Evolutionary conservation across 1,140 invertebrate species (phyloP).

Genomic region (Zaprionus nigranus): DNA sequence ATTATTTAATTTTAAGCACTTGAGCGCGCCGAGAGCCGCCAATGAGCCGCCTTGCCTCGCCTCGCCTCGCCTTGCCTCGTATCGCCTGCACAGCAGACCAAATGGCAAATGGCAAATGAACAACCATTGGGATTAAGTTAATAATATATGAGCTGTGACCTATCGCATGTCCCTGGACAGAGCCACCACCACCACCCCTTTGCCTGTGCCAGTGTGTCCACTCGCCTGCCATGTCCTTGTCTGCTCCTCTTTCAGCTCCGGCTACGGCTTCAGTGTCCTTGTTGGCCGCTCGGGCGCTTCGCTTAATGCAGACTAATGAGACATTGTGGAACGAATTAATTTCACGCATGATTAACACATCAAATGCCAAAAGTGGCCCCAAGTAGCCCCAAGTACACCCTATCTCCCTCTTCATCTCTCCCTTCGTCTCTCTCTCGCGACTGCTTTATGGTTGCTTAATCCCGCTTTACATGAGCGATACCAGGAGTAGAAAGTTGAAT

Average conservation of each 20-base stretch:
- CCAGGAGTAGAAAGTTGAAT: neutral
- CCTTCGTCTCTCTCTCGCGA: neutral
- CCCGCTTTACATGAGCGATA: no score
- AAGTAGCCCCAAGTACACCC: neutral
- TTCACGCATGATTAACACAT: constrained; percentile 84
- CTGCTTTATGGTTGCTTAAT: neutral
- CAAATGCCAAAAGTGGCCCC: constrained; percentile 61
- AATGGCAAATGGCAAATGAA: constrained; percentile 47
- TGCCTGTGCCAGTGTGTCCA: constrained; percentile 24
- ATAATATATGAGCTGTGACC: constrained; percentile 78
- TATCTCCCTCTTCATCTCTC: neutral
- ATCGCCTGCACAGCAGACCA: constrained; percentile 18
- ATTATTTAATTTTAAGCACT: constrained; percentile 84
- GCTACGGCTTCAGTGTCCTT: constrained; percentile 12
- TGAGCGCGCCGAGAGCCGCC: constrained; percentile 72
- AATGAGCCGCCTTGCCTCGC: constrained; percentile 53
- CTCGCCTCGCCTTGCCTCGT: neutral
- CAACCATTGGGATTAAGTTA: constrained; percentile 77
- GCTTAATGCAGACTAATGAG: constrained; percentile 83
- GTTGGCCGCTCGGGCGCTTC: constrained; percentile 62
- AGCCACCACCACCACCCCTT: neutral
- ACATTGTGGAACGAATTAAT: constrained; percentile 84
- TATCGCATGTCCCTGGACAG: constrained; percentile 24
- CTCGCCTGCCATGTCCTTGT: constrained; percentile 35
- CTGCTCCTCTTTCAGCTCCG: neutral